Conservation (phyloP, 2,797 vertebrate genomes). For the Onychomys arenicola region DNA sequence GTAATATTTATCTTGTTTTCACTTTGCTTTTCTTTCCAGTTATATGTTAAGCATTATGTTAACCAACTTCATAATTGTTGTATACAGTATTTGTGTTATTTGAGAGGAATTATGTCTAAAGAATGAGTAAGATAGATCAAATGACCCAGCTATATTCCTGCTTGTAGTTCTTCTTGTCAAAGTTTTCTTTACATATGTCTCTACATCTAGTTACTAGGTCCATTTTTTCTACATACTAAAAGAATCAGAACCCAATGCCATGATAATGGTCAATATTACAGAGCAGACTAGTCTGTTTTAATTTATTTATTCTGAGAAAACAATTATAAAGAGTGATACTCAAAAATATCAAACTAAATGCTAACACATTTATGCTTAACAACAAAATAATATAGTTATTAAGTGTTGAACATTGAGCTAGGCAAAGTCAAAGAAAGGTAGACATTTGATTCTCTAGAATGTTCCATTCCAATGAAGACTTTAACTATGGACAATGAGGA, state of each 20-base stretch:
- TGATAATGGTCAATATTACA: not conserved
- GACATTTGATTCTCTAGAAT: not conserved
- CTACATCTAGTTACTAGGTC: not conserved
- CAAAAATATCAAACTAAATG: conserved; percentile 38
- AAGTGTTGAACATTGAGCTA: not conserved
- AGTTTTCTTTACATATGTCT: not conserved
- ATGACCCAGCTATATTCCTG: not conserved
- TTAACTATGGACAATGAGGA: not conserved
- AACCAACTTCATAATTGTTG: not conserved
- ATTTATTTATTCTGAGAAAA: conserved; percentile 10
- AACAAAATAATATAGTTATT: not conserved
- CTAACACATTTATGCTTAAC: not conserved
- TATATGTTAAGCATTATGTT: not conserved
- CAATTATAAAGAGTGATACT: not conserved
- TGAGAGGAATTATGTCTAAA: not conserved
- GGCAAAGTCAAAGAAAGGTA: not conserved
- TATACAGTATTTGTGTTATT: not conserved
- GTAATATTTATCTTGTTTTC: conserved; percentile 41
- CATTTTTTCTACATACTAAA: not conserved
- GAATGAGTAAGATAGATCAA: not conserved
- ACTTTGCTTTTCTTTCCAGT: conserved; percentile 14
- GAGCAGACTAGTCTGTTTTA: not conserved
- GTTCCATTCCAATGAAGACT: not conserved
- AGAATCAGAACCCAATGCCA: not conserved
- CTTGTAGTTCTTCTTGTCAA: not conserved